Evolutionary conservation across 37 sponge, comb jelly and placozoan genomes (phyloP).

Genomic region (Petrosia ficiformis): DNA sequence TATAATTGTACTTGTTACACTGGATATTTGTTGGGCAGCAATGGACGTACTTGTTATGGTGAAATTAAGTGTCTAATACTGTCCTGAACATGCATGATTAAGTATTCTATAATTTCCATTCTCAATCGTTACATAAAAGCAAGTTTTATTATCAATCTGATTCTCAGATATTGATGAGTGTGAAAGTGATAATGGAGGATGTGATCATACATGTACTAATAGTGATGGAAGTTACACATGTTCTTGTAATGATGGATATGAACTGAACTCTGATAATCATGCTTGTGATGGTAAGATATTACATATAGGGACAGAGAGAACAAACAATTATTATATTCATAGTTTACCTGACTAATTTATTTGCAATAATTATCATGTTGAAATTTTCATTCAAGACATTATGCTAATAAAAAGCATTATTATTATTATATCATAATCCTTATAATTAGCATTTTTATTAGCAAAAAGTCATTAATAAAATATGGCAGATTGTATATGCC

Average conservation of each 20-base stretch:
- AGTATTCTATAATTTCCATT: too few species aligned
- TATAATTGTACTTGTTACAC: constrained; percentile 21
- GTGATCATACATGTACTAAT: constrained; percentile 37
- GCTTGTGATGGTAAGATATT: constrained; percentile 17
- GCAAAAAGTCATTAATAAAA: too few species aligned
- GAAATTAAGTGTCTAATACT: too few species aligned
- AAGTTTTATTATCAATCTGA: not conserved
- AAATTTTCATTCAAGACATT: too few species aligned
- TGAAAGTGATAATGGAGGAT: constrained; percentile 23
- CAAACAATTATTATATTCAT: too few species aligned
- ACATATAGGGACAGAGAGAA: too few species aligned
- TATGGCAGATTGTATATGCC: too few species aligned
- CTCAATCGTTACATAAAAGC: not conserved
- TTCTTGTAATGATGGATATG: constrained; percentile 34
- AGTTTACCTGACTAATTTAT: constrained; percentile 15
- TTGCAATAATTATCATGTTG: too few species aligned
- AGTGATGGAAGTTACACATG: constrained; percentile 10
- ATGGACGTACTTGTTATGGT: constrained; percentile 24
- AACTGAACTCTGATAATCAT: constrained; percentile 17
- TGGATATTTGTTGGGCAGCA: constrained; percentile 10
- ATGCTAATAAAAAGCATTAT: too few species aligned
- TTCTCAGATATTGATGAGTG: constrained; percentile 50
- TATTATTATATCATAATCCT: too few species aligned
- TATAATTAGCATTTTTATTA: too few species aligned
- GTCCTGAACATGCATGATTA: too few species aligned